A percentile compares a stretch with the other conserved stretches of the same genome.
These are phyloP conservation scores for Leptinotarsa peninsularis DNA, from an alignment of 2,888 invertebrate species.

Conservation along the genomic window DNA sequence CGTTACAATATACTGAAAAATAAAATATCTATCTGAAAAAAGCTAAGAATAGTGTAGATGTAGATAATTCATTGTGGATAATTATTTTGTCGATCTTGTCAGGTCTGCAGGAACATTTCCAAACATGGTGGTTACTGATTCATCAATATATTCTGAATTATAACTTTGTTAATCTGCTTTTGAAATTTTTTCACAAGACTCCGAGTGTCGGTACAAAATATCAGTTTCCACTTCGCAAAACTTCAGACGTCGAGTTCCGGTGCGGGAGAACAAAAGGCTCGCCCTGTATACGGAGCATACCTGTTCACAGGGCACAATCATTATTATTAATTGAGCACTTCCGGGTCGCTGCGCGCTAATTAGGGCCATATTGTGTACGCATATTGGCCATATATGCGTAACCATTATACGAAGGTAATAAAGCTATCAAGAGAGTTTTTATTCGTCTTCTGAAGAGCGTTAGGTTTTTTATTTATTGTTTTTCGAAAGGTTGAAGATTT, in stretches of 20 bases:
- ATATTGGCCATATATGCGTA: constrained; percentile 43
- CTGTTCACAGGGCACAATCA: constrained; percentile 35
- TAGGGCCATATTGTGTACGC: constrained; percentile 40
- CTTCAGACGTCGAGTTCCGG: constrained; percentile 6
- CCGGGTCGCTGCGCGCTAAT: constrained; percentile 40
- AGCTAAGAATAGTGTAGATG: no score
- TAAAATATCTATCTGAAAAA: no score
- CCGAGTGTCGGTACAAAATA: neutral
- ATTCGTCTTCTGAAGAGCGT: constrained; percentile 24
- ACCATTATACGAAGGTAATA: constrained; percentile 37
- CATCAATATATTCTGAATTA: no score
- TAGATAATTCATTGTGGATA: no score
- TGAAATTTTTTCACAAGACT: neutral
- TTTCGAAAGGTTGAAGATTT: constrained; percentile 11
- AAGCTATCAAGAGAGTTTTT: constrained; percentile 38
- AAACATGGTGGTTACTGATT: no score
- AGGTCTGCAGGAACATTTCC: no score
- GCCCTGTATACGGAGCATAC: constrained; percentile 23
- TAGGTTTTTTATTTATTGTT: constrained; percentile 39
- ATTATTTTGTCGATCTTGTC: no score
- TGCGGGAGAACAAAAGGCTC: constrained; percentile 18
- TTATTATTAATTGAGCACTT: constrained; percentile 42
- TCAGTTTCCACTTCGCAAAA: constrained; percentile 10
- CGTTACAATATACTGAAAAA: no score
- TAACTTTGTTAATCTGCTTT: neutral